A percentile compares a stretch with the other conserved stretches of the same genome.
Conservation (phyloP, 2,113 vertebrate species). For the Macroglossus sobrinus region DNA sequence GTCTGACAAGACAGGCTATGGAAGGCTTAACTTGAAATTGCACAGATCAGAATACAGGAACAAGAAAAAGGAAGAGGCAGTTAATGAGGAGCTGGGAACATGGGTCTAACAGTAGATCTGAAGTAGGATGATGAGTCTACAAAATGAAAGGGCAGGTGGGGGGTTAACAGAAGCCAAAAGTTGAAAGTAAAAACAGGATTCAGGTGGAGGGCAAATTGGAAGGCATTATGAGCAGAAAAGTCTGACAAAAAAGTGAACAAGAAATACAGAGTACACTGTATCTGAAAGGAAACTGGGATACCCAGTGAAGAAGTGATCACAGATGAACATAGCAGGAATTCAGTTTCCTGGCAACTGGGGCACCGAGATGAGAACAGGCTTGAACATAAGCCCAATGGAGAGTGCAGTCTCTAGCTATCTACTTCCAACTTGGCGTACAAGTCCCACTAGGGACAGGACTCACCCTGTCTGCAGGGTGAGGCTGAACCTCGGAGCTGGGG, state of each 20-base stretch:
- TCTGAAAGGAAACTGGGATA: slow-evolving; percentile 25
- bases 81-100: not conserved
- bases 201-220: not conserved
- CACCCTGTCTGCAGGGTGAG: not conserved
- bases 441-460: not conserved
- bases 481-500: not conserved
- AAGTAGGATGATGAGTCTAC: not conserved
- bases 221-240: not conserved
- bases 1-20: not conserved
- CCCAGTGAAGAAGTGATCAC: not conserved
- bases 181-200: slow-evolving; percentile 6
- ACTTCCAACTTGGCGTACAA: not conserved
- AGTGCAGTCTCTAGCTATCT: not conserved
- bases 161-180: not conserved
- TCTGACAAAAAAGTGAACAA: not conserved
- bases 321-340: not conserved
- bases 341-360: slow-evolving; percentile 48
- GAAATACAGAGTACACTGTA: not conserved
- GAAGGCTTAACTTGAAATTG: slow-evolving; percentile 13
- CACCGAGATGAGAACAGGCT: not conserved
- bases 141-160: not conserved
- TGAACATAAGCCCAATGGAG: not conserved
- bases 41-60: slow-evolving; percentile 16
- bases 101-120: not conserved
- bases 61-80: not conserved